A percentile compares a stretch with the other conserved stretches of the same genome.
Evolutionary conservation across 2,888 invertebrate species (phyloP).

Genomic region (Orthonychiurus folsomi): DNA sequence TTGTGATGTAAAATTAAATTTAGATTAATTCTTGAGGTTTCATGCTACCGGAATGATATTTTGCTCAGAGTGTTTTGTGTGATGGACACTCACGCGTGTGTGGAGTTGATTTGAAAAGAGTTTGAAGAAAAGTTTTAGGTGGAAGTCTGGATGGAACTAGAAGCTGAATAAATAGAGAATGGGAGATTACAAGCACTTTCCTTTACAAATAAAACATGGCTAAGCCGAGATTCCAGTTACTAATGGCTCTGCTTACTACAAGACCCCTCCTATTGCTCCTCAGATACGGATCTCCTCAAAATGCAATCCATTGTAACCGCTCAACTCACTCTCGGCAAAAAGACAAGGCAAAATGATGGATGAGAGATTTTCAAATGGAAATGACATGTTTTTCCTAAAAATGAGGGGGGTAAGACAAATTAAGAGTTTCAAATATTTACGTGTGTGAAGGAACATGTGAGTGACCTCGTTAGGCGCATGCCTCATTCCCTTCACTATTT

Average conservation of each 20-base stretch:
- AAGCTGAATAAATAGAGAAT: not conserved
- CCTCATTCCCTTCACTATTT: too few relatives aligned
- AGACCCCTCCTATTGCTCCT: too few relatives aligned
- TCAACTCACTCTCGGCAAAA: not conserved
- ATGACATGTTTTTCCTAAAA: not conserved
- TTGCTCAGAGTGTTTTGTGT: too few relatives aligned
- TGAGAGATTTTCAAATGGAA: not conserved
- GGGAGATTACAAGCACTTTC: not conserved
- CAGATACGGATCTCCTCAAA: too few relatives aligned
- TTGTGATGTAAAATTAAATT: too few relatives aligned
- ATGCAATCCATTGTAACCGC: not conserved
- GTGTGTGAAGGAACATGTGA: not conserved
- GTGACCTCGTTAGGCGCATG: too few relatives aligned
- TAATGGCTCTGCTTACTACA: not conserved
- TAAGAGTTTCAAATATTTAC: not conserved
- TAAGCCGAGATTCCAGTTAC: not conserved
- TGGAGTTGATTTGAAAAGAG: too few relatives aligned
- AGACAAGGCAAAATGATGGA: slow-evolving; percentile 4
- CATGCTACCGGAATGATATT: too few relatives aligned
- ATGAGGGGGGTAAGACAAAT: not conserved
- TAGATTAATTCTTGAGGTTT: too few relatives aligned
- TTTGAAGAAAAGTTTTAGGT: too few relatives aligned
- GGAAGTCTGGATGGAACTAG: too few relatives aligned
- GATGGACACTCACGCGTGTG: too few relatives aligned
- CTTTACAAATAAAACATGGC: not conserved